A percentile compares a stretch with the other conserved stretches of the same genome.
Conservation (phyloP, 2,113 vertebrate genomes). For the Gobius niger region DNA sequence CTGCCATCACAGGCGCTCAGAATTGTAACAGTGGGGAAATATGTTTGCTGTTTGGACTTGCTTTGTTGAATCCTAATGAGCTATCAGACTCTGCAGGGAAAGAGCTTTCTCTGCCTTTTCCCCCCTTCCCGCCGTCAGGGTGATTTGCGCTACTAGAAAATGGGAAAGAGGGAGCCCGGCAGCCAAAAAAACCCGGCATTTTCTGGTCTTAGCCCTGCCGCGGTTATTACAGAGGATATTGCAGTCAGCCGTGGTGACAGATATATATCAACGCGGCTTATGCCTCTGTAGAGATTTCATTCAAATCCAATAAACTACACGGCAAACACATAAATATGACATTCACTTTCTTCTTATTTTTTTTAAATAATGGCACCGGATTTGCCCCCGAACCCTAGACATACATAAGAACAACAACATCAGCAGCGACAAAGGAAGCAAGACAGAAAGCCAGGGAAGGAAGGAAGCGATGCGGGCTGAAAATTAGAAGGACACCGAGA, state of each 20-base stretch:
- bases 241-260: slow-evolving; percentile 49
- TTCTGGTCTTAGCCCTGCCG: slow-evolving; percentile 59
- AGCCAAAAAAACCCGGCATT: slow-evolving; percentile 52
- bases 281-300: slow-evolving; percentile 46
- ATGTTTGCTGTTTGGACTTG: slow-evolving; percentile 71
- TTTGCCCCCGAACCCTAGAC: slow-evolving; percentile 6
- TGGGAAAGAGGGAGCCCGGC: slow-evolving; percentile 56
- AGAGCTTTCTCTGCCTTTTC: slow-evolving; percentile 43
- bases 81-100: slow-evolving; percentile 60
- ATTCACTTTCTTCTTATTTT: slow-evolving; percentile 32
- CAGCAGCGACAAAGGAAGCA: slow-evolving; percentile 9
- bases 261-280: slow-evolving; percentile 55
- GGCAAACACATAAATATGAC: slow-evolving; percentile 50
- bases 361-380: slow-evolving; percentile 37
- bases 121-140: slow-evolving; percentile 42
- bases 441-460: background rate
- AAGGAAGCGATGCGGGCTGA: background rate
- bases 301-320: slow-evolving; percentile 62
- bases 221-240: slow-evolving; percentile 65
- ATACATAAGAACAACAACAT: slow-evolving; percentile 9
- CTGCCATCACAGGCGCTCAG: slow-evolving; percentile 62
- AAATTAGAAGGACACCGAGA: slow-evolving; percentile 10
- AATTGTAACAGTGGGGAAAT: slow-evolving; percentile 69
- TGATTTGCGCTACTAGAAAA: slow-evolving; percentile 68
- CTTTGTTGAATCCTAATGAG: slow-evolving; percentile 73